A percentile compares a stretch with the other conserved stretches of the same genome.
Conservation (phyloP, 2,113 vertebrate species). For the Collichthys lucidus region DNA sequence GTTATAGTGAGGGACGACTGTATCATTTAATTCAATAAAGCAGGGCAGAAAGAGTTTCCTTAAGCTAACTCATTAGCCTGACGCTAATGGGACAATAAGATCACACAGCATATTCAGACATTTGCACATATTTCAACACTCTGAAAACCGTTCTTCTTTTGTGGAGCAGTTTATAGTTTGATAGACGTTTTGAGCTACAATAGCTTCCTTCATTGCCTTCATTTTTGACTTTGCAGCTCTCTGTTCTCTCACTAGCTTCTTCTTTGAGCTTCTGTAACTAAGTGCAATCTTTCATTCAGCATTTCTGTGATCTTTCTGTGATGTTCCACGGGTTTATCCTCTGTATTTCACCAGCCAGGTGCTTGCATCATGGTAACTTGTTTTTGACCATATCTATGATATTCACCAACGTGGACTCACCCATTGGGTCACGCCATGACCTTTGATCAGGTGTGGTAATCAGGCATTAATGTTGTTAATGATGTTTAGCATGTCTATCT, state of each 20-base stretch:
- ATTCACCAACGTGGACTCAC: not conserved
- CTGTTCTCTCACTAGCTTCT: too few species aligned
- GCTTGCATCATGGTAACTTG: not conserved
- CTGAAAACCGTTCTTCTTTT: not conserved
- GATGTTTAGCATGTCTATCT: too few species aligned
- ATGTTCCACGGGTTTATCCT: too few species aligned
- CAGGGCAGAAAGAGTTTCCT: too few species aligned
- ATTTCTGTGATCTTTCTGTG: too few species aligned
- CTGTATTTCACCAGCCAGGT: too few species aligned
- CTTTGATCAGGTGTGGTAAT: not conserved
- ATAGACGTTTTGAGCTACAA: not conserved
- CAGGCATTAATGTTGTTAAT: too few species aligned
- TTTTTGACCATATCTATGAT: not conserved
- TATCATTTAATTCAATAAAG: not conserved
- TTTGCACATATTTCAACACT: not conserved
- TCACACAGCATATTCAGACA: not conserved
- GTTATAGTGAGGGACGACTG: too few species aligned
- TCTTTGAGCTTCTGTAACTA: not conserved
- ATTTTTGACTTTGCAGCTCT: too few species aligned
- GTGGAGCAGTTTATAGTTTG: not conserved
- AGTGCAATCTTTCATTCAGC: not conserved
- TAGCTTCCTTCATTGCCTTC: too few species aligned
- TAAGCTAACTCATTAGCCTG: not conserved
- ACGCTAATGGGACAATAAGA: not conserved
- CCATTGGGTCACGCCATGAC: not conserved